Evolutionary conservation across 2,888 invertebrate species (phyloP).

Genomic region (Hemicrepidius hirtus): DNA sequence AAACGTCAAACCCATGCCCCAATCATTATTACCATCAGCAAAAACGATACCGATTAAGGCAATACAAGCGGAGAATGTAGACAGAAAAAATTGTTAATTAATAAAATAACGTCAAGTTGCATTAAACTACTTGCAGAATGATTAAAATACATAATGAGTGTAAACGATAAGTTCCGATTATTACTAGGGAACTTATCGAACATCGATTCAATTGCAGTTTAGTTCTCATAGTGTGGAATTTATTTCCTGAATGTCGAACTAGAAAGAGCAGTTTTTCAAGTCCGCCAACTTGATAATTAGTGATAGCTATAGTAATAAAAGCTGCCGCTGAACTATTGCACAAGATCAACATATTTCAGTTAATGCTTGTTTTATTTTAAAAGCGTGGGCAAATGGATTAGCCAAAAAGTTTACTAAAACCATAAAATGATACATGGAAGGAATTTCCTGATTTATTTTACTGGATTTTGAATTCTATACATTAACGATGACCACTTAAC

Average conservation of each 20-base stretch:
- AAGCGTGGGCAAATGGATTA: background rate
- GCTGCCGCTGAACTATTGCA: background rate
- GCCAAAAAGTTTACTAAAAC: background rate
- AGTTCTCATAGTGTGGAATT: constrained; percentile 33
- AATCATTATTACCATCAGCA: background rate
- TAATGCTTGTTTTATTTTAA: background rate
- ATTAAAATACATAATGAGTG: background rate
- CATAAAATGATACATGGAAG: background rate
- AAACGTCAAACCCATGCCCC: background rate
- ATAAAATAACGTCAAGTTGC: constrained; percentile 7
- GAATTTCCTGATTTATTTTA: background rate
- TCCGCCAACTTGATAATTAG: constrained; percentile 23
- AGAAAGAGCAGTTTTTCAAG: constrained; percentile 33
- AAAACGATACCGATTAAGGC: background rate
- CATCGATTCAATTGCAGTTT: background rate
- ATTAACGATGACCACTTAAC: too few relatives aligned
- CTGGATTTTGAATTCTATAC: too few relatives aligned
- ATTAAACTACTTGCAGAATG: background rate
- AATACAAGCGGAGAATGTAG: background rate
- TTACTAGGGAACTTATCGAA: background rate
- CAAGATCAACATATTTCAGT: constrained; percentile 4
- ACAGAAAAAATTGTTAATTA: background rate
- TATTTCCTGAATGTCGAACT: constrained; percentile 35
- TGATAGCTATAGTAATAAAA: constrained; percentile 16
- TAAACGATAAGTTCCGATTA: constrained; percentile 19